A percentile compares a stretch with the other conserved stretches of the same genome.
Conservation (phyloP, 2,797 vertebrate species). For the Furcifer pardalis region DNA sequence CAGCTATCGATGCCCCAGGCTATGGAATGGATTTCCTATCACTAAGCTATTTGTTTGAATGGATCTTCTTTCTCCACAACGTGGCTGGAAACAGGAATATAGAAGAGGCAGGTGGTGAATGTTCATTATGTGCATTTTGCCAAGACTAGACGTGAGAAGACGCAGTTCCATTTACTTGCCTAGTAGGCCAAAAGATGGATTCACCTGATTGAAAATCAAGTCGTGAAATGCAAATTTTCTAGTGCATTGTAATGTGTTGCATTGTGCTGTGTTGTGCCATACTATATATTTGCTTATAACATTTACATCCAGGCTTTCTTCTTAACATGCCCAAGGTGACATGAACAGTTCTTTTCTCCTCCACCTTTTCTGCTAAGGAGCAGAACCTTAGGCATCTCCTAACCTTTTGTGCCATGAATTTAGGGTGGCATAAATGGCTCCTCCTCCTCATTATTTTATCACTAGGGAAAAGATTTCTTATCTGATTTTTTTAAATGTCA, state of each 20-base stretch:
- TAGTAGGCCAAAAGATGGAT: background rate
- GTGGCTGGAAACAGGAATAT: constrained; percentile 39
- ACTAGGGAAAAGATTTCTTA: background rate
- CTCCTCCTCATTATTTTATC: too few relatives aligned
- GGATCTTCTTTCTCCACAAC: background rate
- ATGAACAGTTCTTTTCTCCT: background rate
- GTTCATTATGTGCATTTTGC: background rate
- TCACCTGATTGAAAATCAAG: background rate
- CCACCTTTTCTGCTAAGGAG: background rate
- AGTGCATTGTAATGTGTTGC: background rate
- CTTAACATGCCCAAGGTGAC: background rate
- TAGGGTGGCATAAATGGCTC: too few relatives aligned
- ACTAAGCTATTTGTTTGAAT: constrained; percentile 12
- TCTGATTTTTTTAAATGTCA: background rate
- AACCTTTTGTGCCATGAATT: background rate
- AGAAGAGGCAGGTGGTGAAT: background rate
- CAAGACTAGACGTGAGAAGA: constrained; percentile 32
- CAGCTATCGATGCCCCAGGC: constrained; percentile 4
- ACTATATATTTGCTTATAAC: too few relatives aligned
- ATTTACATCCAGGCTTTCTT: background rate
- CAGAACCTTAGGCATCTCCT: background rate
- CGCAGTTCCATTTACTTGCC: constrained; percentile 18
- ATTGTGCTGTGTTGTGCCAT: background rate
- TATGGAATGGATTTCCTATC: constrained; percentile 22
- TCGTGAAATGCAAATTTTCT: background rate